These are phyloP conservation scores for Pteromalus puparum DNA, from an alignment of 1,140 invertebrate species.

Conservation along the genomic window DNA sequence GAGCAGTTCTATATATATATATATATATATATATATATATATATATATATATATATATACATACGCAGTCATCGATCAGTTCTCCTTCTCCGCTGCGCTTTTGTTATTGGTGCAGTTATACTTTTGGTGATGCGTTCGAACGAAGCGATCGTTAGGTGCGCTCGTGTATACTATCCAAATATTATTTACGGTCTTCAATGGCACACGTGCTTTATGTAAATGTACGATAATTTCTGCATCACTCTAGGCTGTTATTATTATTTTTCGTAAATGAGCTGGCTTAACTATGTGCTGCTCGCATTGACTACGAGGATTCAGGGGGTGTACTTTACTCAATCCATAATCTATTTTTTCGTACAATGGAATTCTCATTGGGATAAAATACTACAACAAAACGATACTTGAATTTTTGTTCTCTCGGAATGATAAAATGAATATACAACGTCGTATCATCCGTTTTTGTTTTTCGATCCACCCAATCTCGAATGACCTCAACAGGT, in stretches of 20 bases:
- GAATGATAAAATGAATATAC: neutral
- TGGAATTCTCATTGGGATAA: neutral
- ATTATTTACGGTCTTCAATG: neutral
- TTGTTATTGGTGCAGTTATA: neutral
- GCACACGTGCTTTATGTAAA: neutral
- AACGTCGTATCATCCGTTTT: neutral
- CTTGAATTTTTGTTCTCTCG: neutral
- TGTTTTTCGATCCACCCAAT: constrained; percentile 14
- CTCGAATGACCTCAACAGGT: neutral
- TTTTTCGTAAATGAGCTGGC: constrained; percentile 16
- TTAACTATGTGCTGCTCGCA: neutral
- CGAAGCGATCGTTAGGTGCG: constrained; percentile 22
- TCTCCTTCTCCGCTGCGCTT: constrained; percentile 1
- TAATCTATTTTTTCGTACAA: neutral
- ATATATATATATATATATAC: too few species aligned
- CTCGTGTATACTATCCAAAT: constrained; percentile 1
- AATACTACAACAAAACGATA: neutral
- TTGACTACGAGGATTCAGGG: neutral
- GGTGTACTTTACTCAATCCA: neutral
- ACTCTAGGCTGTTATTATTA: neutral
- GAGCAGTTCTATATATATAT: neutral
- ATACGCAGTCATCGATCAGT: constrained; percentile 11
- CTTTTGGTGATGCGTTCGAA: neutral
- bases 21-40: too few species aligned
- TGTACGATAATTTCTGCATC: neutral